Evolutionary conservation across 2,888 invertebrate genomes (phyloP).

Genomic region (Ichneumoninae sp.): DNA sequence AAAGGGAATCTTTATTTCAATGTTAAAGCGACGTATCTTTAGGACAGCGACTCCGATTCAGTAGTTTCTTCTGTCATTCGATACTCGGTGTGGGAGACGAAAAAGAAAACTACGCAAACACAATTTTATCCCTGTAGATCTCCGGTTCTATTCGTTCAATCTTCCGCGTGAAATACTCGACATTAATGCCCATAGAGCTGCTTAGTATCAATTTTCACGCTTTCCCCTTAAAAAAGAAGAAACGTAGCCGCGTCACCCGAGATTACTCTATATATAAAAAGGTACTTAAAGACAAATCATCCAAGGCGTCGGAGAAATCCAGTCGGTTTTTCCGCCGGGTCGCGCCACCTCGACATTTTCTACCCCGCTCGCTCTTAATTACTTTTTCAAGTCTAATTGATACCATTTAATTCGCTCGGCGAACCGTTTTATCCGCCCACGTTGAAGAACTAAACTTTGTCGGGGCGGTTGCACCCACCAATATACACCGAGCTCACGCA

Average conservation of each 20-base stretch:
- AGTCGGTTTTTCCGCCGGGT: neutral
- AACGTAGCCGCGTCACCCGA: too few relatives aligned
- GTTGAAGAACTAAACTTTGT: constrained; percentile 68
- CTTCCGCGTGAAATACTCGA: too few relatives aligned
- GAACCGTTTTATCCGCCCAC: constrained; percentile 59
- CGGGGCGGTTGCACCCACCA: constrained; percentile 64
- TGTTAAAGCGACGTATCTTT: constrained; percentile 49
- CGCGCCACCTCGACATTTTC: neutral
- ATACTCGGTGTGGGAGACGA: neutral
- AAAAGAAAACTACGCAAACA: too few relatives aligned
- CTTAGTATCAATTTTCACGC: too few relatives aligned
- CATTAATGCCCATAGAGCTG: too few relatives aligned
- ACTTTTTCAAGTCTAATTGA: constrained; percentile 69
- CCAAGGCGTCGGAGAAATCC: neutral
- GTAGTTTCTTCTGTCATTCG: neutral
- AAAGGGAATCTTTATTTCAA: constrained; percentile 64
- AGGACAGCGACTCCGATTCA: neutral
- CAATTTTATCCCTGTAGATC: too few relatives aligned
- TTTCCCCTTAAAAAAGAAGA: neutral
- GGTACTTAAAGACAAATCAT: neutral
- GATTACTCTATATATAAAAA: neutral
- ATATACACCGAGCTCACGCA: neutral
- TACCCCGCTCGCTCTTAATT: constrained; percentile 61
- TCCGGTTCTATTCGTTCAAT: too few relatives aligned
- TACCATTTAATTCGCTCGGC: constrained; percentile 66